Evolutionary conservation across 37 sponge, comb jelly and placozoan species (phyloP).

Genomic region (Halichondria panicea): DNA sequence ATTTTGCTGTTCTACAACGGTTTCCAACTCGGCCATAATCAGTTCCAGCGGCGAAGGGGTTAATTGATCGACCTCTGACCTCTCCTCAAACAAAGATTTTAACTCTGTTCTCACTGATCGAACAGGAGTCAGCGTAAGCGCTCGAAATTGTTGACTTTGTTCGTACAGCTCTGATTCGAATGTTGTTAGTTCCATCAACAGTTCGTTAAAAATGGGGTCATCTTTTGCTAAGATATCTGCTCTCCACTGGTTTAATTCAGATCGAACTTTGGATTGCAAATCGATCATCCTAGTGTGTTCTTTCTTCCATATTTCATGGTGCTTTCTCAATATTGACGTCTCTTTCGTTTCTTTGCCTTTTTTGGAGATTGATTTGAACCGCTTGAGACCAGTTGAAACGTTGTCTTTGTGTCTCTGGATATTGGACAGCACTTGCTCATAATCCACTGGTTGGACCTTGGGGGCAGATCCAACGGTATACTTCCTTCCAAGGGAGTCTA

Average conservation of each 20-base stretch:
- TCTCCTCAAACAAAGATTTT: slow-evolving; percentile 9
- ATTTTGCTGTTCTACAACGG: slow-evolving; percentile 17
- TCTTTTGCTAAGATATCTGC: background rate
- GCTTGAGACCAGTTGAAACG: background rate
- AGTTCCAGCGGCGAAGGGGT: background rate
- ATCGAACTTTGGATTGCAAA: background rate
- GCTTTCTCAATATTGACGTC: slow-evolving; percentile 32
- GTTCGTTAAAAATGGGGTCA: too few species aligned
- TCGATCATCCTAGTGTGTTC: slow-evolving; percentile 12
- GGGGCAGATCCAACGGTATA: background rate
- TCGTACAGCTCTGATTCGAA: slow-evolving; percentile 20
- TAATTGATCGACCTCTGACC: background rate
- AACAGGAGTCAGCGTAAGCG: slow-evolving; percentile 26
- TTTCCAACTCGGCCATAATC: slow-evolving; percentile 5
- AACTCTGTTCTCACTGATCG: slow-evolving; percentile 10
- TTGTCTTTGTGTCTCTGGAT: slow-evolving; percentile 3
- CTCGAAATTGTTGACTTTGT: slow-evolving; percentile 37
- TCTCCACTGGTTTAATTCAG: slow-evolving; percentile 27
- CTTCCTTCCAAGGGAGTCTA: background rate
- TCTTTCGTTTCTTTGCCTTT: slow-evolving; percentile 28
- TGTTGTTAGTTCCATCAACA: background rate
- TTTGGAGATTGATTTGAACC: slow-evolving; percentile 34
- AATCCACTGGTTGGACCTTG: slow-evolving; percentile 32
- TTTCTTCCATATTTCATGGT: slow-evolving; percentile 67
- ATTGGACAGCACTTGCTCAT: slow-evolving; percentile 21